Conservation (phyloP, 2,888 invertebrate species). For the Caenorhabditis wallacei region DNA sequence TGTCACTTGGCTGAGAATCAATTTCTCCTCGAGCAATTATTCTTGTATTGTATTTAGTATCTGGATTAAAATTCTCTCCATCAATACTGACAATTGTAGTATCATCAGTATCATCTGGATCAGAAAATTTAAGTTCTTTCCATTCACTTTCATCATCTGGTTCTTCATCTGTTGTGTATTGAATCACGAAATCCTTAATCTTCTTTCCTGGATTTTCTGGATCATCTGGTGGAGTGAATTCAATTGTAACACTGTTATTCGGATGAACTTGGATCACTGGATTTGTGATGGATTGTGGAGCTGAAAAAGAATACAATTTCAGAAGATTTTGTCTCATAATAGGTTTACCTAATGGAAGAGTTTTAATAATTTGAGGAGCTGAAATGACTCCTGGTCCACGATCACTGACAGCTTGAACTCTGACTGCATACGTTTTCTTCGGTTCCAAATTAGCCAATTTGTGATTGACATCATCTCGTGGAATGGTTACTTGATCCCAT, state of each 20-base stretch:
- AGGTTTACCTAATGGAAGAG: slow-evolving; percentile 74
- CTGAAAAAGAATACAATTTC: slow-evolving; percentile 59
- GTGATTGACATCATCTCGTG: slow-evolving; percentile 74
- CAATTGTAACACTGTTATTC: slow-evolving; percentile 80
- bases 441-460: slow-evolving; percentile 78
- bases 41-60: slow-evolving; percentile 80
- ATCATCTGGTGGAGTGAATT: slow-evolving; percentile 77
- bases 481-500: slow-evolving; percentile 78
- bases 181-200: slow-evolving; percentile 79
- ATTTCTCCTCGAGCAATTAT: slow-evolving; percentile 81
- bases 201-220: slow-evolving; percentile 79
- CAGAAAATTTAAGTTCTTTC: slow-evolving; percentile 80
- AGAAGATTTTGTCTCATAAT: neutral
- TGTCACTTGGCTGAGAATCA: slow-evolving; percentile 78
- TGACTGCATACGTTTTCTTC: slow-evolving; percentile 79
- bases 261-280: slow-evolving; percentile 75
- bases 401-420: slow-evolving; percentile 81
- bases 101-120: slow-evolving; percentile 76
- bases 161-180: slow-evolving; percentile 81
- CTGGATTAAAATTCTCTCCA: slow-evolving; percentile 82
- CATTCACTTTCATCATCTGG: slow-evolving; percentile 79
- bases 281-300: slow-evolving; percentile 65
- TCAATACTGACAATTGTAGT: slow-evolving; percentile 75
- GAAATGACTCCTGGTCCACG: slow-evolving; percentile 81
- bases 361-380: slow-evolving; percentile 76